Percentiles rank a stretch among this genome's conserved stretches.
Evolutionary conservation across 2,888 invertebrate species (phyloP).

Genomic region (Seladonia tumulorum): DNA sequence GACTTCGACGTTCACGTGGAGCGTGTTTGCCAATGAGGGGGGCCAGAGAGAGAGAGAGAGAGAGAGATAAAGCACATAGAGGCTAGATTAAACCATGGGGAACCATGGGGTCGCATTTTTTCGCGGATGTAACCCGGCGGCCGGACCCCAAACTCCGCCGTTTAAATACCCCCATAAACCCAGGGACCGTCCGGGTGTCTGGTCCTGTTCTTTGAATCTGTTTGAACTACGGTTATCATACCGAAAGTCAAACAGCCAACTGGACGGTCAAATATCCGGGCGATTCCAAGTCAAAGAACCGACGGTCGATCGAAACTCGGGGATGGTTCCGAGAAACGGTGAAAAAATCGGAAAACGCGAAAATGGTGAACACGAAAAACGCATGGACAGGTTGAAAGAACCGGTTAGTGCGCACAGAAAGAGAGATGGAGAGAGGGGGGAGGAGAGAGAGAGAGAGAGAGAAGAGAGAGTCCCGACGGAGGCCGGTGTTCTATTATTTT

Average conservation of each 20-base stretch:
- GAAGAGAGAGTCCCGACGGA: not conserved
- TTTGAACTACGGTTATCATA: constrained; percentile 31
- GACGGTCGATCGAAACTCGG: not conserved
- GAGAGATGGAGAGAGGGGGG: not conserved
- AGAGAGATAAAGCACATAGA: not conserved
- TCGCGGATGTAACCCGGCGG: not conserved
- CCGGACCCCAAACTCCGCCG: not conserved
- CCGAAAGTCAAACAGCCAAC: constrained; percentile 30
- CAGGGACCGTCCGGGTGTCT: not conserved
- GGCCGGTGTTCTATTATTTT: constrained; percentile 76
- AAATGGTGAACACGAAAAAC: not conserved
- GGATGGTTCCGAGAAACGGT: not conserved
- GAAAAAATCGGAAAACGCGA: not conserved
- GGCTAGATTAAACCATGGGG: not conserved
- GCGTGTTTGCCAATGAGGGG: not conserved
- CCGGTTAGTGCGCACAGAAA: not conserved
- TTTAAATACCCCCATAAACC: not conserved
- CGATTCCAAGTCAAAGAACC: constrained; percentile 8
- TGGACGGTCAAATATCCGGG: constrained; percentile 11
- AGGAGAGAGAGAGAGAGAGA: not conserved
- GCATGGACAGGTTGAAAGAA: not conserved
- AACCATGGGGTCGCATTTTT: constrained; percentile 3
- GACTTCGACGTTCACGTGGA: not conserved
- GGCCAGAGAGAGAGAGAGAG: not conserved
- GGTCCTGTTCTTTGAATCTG: constrained; percentile 5